These are phyloP conservation scores for Cyprinodon variegatus DNA, from an alignment of 2,113 vertebrate genomes.

Conservation along the genomic window DNA sequence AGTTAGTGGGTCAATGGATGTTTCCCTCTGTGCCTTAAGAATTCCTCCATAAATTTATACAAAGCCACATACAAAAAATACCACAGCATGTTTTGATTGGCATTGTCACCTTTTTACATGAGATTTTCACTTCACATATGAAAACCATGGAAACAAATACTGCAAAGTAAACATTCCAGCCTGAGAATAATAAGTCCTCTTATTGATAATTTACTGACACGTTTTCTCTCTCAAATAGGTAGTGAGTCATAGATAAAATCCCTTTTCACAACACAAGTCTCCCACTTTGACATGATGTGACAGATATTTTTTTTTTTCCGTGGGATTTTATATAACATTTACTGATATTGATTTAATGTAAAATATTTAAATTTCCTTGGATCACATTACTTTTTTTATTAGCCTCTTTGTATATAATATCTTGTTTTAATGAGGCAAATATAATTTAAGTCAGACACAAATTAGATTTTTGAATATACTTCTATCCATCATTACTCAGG, in stretches of 20 bases:
- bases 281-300: slow-evolving; percentile 23
- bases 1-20: background rate
- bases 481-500: background rate
- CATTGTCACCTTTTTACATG: background rate
- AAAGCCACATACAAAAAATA: background rate
- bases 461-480: slow-evolving; percentile 40
- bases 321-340: slow-evolving; percentile 7
- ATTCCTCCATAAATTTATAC: background rate
- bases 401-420: slow-evolving; percentile 23
- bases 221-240: slow-evolving; percentile 38
- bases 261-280: slow-evolving; percentile 23
- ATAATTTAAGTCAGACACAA: slow-evolving; percentile 23
- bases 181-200: slow-evolving; percentile 51
- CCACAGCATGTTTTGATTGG: background rate
- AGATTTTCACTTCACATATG: background rate
- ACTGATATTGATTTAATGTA: background rate
- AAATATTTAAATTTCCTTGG: background rate
- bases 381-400: slow-evolving; percentile 40
- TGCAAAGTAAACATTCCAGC: slow-evolving; percentile 22
- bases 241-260: slow-evolving; percentile 25
- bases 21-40: background rate
- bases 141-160: background rate
- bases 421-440: slow-evolving; percentile 44
- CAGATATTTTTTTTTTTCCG: slow-evolving; percentile 9
- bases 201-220: slow-evolving; percentile 27